Conservation (phyloP, 2,888 invertebrate genomes). For the Uloborus plumipes region DNA sequence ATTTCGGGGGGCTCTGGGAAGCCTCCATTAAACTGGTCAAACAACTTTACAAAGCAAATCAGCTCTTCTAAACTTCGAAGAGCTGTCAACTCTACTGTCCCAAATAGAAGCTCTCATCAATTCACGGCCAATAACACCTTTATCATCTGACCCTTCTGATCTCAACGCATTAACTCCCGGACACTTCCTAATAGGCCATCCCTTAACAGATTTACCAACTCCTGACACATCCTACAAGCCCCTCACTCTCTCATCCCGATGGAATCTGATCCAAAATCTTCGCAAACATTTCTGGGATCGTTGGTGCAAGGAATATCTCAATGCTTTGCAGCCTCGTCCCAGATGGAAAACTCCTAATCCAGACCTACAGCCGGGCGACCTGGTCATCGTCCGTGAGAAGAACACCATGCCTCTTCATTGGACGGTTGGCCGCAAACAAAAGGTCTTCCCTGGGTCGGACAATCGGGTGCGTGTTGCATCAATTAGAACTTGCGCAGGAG, state of each 20-base stretch:
- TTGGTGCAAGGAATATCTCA: conserved; percentile 12
- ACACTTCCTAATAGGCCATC: conserved; percentile 10
- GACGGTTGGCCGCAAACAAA: background rate
- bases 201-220: background rate
- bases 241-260: background rate
- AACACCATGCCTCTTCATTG: background rate
- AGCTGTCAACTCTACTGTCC: too few relatives aligned
- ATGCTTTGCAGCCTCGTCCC: background rate
- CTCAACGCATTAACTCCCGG: conserved; percentile 13
- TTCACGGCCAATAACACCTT: conserved; percentile 3
- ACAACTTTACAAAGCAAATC: too few relatives aligned
- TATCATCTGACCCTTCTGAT: conserved; percentile 13
- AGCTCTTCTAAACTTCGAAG: too few relatives aligned
- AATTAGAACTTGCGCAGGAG: too few relatives aligned
- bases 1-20: too few relatives aligned
- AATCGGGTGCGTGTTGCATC: background rate
- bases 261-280: background rate
- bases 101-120: background rate
- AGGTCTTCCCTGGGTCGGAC: background rate
- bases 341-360: background rate
- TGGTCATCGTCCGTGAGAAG: conserved; percentile 7
- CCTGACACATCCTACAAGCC: background rate
- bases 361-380: background rate
- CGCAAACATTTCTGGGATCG: background rate
- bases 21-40: too few relatives aligned